These are phyloP conservation scores for Cygnus buccinator DNA, from an alignment of 2,113 vertebrate species.

Conservation along the genomic window DNA sequence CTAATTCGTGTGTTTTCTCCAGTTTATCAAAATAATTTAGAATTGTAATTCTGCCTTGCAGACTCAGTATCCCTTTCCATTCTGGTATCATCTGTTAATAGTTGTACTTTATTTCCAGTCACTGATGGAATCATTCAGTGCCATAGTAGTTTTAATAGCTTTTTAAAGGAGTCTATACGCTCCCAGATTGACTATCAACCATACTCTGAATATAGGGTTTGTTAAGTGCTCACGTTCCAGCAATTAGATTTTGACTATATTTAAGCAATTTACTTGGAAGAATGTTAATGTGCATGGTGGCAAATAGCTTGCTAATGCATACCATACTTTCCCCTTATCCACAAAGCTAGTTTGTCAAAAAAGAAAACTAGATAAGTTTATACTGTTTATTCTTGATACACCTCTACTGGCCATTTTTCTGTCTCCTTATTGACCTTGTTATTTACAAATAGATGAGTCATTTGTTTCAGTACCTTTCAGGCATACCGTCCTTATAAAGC, in stretches of 20 bases:
- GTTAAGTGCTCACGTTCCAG: not conserved
- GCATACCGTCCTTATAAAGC: not conserved
- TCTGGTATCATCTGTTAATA: not conserved
- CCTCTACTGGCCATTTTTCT: not conserved
- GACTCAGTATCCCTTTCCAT: not conserved
- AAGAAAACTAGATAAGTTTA: not conserved
- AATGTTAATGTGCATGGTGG: not conserved
- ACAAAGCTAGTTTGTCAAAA: not conserved
- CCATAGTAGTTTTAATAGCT: not conserved
- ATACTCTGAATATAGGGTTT: not conserved
- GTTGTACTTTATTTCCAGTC: not conserved
- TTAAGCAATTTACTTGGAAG: not conserved
- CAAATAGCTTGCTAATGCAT: not conserved
- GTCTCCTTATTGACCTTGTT: not conserved
- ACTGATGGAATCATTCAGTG: constrained; percentile 8
- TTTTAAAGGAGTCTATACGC: not conserved
- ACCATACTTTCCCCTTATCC: not conserved
- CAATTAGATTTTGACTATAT: not conserved
- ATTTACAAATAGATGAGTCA: not conserved
- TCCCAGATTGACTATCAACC: not conserved
- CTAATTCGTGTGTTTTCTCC: not conserved
- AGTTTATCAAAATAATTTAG: not conserved
- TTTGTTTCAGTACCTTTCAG: not conserved
- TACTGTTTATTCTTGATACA: not conserved
- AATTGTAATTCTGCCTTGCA: not conserved